Evolutionary conservation across 2,888 invertebrate genomes (phyloP), one percentile per base, ranked within the genome.

Genomic region (Synanthedon formicaeformis): DNA sequence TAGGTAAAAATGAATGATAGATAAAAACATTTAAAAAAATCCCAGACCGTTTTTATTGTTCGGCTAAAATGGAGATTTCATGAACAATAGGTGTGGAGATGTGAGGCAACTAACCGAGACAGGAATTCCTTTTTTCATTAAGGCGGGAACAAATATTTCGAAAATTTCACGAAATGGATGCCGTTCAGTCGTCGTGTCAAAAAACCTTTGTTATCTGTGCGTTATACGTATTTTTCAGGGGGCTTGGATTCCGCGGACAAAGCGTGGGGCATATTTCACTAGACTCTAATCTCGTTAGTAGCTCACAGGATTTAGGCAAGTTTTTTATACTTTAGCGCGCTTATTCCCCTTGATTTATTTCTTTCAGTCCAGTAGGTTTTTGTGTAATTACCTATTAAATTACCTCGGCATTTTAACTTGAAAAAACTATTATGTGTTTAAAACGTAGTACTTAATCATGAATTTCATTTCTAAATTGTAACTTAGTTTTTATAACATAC

Each of bases 161-260:
- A 23, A 45, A 49, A 49, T 49, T 18, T 49, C 23, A 23, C 49
- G 23, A 49, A 49, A 49, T 49, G 49, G 49, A 49, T 49, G 49
- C 49, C 49, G 49, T 16, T 74, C 67, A 72, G 72, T 66, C 67
- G 70, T 59, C 71, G 73, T 41, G 54, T 77, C 75, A 79, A 78
- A 78, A 78, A 75, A 73, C 73, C 75, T 75, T 82, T 81, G 81
- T 81, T 83, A 82, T 81, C 80, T 75, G 63, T 58, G 65, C 71
- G 81, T 72, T 80, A 81, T 83, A 64, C 71, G 81, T 72, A 80
- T 81, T 83, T 81, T 83, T 82, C 80, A 75, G 74, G 64, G 69
- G 67, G 69, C 71, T 78, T 69, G 75, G 73, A 76, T 77, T 74
- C 71, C 61, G 66, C 71, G 71, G 75, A 83, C 81, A 81, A 83